Evolutionary conservation across 2,888 invertebrate species (phyloP).

Genomic region (Apodemia duryi): DNA sequence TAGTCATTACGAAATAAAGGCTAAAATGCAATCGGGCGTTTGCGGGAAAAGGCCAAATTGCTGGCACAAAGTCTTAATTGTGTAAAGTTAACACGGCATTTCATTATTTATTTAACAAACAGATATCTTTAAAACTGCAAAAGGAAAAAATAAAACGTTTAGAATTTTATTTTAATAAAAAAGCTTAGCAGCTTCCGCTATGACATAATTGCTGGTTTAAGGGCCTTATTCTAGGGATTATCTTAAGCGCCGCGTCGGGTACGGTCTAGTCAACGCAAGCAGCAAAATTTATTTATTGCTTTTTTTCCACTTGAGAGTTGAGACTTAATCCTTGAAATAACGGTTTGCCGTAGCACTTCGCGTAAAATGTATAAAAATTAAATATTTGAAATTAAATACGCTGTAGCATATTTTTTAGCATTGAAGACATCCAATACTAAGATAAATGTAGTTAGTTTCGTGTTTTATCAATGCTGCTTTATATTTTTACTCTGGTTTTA

Average conservation of each 20-base stretch:
- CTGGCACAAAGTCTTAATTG: too few species aligned
- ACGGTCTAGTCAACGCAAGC: constrained; percentile 33
- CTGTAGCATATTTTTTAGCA: background rate
- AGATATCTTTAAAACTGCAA: too few species aligned
- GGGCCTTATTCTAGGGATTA: constrained; percentile 34
- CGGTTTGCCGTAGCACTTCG: constrained; percentile 30
- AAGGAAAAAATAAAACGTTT: too few species aligned
- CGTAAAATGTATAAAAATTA: constrained; percentile 21
- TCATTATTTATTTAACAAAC: background rate
- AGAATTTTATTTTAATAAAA: constrained; percentile 6
- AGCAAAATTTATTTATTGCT: constrained; percentile 49
- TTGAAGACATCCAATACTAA: background rate
- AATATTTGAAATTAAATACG: background rate
- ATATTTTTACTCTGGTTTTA: too few species aligned
- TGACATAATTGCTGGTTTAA: constrained; percentile 13
- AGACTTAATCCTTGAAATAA: constrained; percentile 51
- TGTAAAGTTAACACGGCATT: background rate
- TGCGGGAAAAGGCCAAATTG: too few species aligned
- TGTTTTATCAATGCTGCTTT: too few species aligned
- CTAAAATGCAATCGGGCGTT: too few species aligned
- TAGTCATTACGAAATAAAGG: too few species aligned
- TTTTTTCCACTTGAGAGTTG: constrained; percentile 39
- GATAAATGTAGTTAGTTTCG: too few species aligned
- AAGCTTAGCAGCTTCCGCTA: constrained; percentile 21
- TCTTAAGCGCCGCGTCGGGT: constrained; percentile 31